phyloP scores from a whole-genome alignment of 2,888 invertebrate species.

The Entomobrya multifasciata region DNA sequence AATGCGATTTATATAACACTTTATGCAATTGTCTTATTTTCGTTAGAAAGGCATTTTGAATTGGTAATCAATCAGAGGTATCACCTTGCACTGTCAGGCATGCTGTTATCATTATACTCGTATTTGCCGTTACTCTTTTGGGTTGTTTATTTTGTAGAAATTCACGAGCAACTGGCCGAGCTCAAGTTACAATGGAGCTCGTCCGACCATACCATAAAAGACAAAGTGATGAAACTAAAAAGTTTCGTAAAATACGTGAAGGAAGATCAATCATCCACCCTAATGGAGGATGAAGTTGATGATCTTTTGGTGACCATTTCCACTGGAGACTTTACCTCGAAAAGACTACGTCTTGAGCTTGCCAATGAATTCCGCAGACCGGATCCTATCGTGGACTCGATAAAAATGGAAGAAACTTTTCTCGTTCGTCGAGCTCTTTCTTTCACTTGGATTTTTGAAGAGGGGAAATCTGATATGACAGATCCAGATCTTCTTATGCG shows the following conservation, averaged over 20 bases:
- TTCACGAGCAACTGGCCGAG: conserved; percentile 54
- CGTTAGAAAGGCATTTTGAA: too few relatives aligned
- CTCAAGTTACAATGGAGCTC: conserved; percentile 64
- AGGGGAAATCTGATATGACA: conserved; percentile 59
- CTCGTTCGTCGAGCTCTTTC: conserved; percentile 57
- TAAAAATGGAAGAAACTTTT: conserved; percentile 67
- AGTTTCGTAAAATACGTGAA: conserved; percentile 54
- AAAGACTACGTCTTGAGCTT: conserved; percentile 66
- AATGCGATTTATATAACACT: not conserved
- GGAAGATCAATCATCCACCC: conserved; percentile 54
- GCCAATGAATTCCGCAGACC: conserved; percentile 58
- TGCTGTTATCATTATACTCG: too few relatives aligned
- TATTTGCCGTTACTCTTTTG: too few relatives aligned
- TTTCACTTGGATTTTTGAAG: conserved; percentile 65
- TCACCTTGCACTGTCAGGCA: too few relatives aligned
- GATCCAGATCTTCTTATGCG: conserved; percentile 61
- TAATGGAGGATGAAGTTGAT: conserved; percentile 68
- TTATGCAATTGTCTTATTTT: too few relatives aligned
- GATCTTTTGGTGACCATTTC: conserved; percentile 68
- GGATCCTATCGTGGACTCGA: conserved; percentile 56
- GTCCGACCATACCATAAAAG: conserved; percentile 62
- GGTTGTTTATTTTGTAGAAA: conserved; percentile 45
- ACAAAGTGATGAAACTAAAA: conserved; percentile 62
- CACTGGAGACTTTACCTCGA: conserved; percentile 66
- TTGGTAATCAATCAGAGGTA: too few relatives aligned